These are phyloP conservation scores for Ptilodon capucinus DNA, from an alignment of 2,888 invertebrate species.

Conservation along the genomic window DNA sequence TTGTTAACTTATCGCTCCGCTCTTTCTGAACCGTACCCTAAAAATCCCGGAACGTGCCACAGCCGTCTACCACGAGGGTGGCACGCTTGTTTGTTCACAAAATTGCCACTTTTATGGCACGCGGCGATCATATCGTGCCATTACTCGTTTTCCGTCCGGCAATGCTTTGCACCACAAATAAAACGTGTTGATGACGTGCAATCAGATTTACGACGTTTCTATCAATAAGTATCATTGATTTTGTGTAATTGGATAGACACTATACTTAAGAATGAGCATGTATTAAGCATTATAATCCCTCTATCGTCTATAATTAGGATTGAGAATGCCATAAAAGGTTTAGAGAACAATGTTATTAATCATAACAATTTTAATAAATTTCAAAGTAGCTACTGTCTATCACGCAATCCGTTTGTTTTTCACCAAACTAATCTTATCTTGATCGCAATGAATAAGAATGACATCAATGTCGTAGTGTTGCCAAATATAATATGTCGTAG, in stretches of 20 bases:
- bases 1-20: not conserved
- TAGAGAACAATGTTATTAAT: too few relatives aligned
- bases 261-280: too few relatives aligned
- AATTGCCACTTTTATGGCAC: conserved; percentile 66
- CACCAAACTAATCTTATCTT: too few relatives aligned
- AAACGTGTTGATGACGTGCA: conserved; percentile 17
- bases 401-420: too few relatives aligned
- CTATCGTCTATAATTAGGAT: too few relatives aligned
- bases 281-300: too few relatives aligned
- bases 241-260: not conserved
- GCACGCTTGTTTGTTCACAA: conserved; percentile 54
- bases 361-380: too few relatives aligned
- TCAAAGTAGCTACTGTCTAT: too few relatives aligned
- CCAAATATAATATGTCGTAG: too few relatives aligned
- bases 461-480: too few relatives aligned
- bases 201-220: conserved; percentile 1
- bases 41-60: conserved; percentile 52
- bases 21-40: conserved; percentile 4
- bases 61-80: conserved; percentile 40
- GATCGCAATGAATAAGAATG: too few relatives aligned
- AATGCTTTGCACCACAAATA: conserved; percentile 35
- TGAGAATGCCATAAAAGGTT: too few relatives aligned
- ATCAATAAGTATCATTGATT: not conserved
- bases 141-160: conserved; percentile 39
- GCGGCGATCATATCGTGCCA: conserved; percentile 44